Conservation (phyloP, 2,888 invertebrate genomes). For the Colletes collaris region DNA sequence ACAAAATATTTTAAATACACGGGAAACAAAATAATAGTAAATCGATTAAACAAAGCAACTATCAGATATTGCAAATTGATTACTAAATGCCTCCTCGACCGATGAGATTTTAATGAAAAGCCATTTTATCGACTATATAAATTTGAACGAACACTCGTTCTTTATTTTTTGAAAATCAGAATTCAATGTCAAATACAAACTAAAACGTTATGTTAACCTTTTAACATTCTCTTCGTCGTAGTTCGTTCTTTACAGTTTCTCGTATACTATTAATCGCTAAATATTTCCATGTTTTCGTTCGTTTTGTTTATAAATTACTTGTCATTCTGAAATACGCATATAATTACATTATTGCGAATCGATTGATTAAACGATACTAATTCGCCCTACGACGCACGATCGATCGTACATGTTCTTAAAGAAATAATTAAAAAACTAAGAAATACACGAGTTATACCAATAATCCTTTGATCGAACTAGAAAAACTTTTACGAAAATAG, state of each 20-base stretch:
- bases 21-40: too few relatives aligned
- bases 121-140: background rate
- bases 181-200: background rate
- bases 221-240: slow-evolving; percentile 8
- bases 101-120: slow-evolving; percentile 17
- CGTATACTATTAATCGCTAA: slow-evolving; percentile 16
- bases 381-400: background rate
- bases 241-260: slow-evolving; percentile 15
- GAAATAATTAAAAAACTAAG: background rate
- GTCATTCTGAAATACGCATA: background rate
- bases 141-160: slow-evolving; percentile 2
- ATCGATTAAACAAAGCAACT: too few relatives aligned
- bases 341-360: background rate
- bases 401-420: background rate
- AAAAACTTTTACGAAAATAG: slow-evolving; percentile 38
- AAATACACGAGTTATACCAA: background rate
- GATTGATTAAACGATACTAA: background rate
- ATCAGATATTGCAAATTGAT: slow-evolving; percentile 2
- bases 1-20: too few relatives aligned
- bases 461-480: background rate
- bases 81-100: background rate
- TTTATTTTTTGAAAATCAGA: slow-evolving; percentile 22
- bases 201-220: slow-evolving; percentile 8
- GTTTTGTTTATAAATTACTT: background rate
- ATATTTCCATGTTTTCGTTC: slow-evolving; percentile 10